Evolutionary conservation across 1,140 invertebrate genomes (phyloP).

Genomic region (Sarcophaga peregrina): DNA sequence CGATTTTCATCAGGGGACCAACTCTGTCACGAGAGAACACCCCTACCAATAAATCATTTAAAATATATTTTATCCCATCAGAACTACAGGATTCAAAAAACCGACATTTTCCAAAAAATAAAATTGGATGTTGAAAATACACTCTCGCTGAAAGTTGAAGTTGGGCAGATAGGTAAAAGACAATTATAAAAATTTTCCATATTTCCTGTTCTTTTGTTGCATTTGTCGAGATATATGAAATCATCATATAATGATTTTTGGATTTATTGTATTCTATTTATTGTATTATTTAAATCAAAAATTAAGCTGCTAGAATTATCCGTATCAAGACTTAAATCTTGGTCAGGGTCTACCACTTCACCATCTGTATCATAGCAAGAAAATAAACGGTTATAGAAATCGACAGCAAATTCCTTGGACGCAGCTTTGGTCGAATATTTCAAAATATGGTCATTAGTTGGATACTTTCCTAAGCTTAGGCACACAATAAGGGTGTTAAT

Average conservation of each 20-base stretch:
- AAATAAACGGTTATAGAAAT: too few species aligned
- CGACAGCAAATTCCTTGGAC: neutral
- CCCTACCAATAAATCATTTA: too few species aligned
- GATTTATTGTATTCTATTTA: neutral
- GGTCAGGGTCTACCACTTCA: neutral
- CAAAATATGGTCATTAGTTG: constrained; percentile 2
- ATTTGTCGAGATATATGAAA: neutral
- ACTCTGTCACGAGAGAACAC: too few species aligned
- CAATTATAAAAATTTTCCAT: neutral
- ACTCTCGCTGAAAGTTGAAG: neutral
- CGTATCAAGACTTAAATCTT: too few species aligned
- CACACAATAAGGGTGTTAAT: neutral
- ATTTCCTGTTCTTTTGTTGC: neutral
- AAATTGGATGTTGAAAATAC: neutral
- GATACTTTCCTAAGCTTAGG: constrained; percentile 2
- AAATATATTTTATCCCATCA: too few species aligned
- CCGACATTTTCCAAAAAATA: too few species aligned
- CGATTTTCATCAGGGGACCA: too few species aligned
- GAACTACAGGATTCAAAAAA: too few species aligned
- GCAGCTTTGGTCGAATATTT: constrained; percentile 11
- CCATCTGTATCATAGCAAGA: too few species aligned
- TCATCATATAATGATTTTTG: constrained; percentile 7
- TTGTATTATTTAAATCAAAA: too few species aligned
- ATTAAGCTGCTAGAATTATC: too few species aligned
- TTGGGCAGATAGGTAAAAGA: neutral